These are phyloP conservation scores for Microtus pennsylvanicus DNA, from an alignment of 2,113 vertebrate species.

Conservation along the genomic window DNA sequence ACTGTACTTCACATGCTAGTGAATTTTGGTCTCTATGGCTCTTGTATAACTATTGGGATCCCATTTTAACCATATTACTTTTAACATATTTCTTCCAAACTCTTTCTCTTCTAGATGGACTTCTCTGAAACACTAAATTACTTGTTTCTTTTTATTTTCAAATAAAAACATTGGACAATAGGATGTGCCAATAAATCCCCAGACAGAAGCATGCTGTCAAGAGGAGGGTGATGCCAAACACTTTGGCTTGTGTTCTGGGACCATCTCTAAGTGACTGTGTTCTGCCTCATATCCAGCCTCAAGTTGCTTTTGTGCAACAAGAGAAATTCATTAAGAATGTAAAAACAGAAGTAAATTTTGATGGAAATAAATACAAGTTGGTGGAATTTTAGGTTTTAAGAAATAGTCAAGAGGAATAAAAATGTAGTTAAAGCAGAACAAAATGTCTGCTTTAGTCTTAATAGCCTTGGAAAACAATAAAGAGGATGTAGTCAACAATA, in stretches of 20 bases:
- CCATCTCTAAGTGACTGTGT: not conserved
- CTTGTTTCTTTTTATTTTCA: not conserved
- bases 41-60: not conserved
- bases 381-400: conserved; percentile 2
- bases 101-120: conserved; percentile 37
- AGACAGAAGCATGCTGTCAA: not conserved
- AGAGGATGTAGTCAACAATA: not conserved
- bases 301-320: not conserved
- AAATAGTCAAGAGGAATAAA: not conserved
- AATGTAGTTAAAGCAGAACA: not conserved
- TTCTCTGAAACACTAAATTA: conserved; percentile 1
- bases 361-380: not conserved
- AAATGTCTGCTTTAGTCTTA: not conserved
- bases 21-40: not conserved
- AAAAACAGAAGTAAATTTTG: conserved; percentile 41
- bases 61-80: not conserved
- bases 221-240: not conserved
- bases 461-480: not conserved
- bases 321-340: not conserved
- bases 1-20: not conserved
- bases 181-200: not conserved
- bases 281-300: not conserved
- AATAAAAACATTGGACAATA: not conserved
- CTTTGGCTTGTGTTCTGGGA: not conserved
- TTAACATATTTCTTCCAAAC: conserved; percentile 3